Base-by-base conservation (phyloP, 2,113 vertebrate genomes). In the Kryptolebias marmoratus region DNA sequence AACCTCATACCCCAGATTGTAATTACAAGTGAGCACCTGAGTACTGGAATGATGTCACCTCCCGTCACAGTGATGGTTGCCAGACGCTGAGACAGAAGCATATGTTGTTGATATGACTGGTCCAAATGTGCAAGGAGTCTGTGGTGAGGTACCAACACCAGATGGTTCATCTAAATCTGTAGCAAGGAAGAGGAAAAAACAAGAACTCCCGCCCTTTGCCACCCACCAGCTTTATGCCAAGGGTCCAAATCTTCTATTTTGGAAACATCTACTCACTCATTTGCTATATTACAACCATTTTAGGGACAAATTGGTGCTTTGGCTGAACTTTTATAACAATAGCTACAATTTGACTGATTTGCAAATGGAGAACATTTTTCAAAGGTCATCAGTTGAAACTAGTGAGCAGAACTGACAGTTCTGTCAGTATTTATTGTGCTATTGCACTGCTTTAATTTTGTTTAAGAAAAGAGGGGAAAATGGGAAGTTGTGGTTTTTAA, bases 151-250 rank as follows among this genome's bases (percentile, higher is more conserved):
- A 80, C 79, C 73, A 77, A 73, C 81, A 81, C 83, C 91, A 93
- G 88, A 91, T 92, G 91, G 89, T 88, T 88, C 64, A 83, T 88
- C 82, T 84, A 85, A 89, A 89, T 88, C 68, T 83, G 80, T 61
- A 61, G 69, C 61, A 73, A 71, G 68, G 62, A 62, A 64, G 4
- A 63, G 65, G 64, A 66, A 73, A 73, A 78, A 79, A 74, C 69
- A 87, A 81, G 56, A 48, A 44, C 48, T 73, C 66, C 65, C 62
- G 28, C 64, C 45, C 68, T 65, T 71, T 76, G 50, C 75, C 83
- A 71, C 76, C 79, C 60, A 75, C 69, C 69, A 60, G 73, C 57
- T 77, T 75, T 48, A 59, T 70, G 73, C 73, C 78, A 83, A 82
- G 42, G 67, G 74, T 83, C 77, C 80, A 84, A 87, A 86, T 86